These are phyloP conservation scores for Gobius niger DNA, from an alignment of 2,113 vertebrate genomes.

Conservation along the genomic window DNA sequence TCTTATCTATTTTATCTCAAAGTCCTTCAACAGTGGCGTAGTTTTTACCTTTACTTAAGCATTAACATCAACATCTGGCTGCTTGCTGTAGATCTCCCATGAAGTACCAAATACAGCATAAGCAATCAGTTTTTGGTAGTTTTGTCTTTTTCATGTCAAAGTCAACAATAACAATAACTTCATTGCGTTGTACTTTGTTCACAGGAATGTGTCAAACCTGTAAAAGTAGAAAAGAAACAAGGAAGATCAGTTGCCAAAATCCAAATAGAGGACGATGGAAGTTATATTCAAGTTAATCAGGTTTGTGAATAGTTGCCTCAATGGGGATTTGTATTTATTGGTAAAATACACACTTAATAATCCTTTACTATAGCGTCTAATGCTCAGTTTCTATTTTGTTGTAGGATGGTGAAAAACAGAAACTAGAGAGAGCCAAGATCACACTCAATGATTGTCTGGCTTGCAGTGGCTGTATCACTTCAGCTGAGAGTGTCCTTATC, in stretches of 20 bases:
- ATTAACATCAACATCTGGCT: too few species aligned
- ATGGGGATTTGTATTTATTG: background rate
- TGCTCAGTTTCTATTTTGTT: background rate
- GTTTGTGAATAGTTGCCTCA: constrained; percentile 60
- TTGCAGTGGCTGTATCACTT: constrained; percentile 96
- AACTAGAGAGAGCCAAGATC: constrained; percentile 91
- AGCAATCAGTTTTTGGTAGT: background rate
- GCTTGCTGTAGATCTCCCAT: too few species aligned
- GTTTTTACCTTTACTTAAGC: too few species aligned
- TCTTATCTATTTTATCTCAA: too few species aligned
- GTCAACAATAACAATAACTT: too few species aligned
- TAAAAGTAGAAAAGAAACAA: constrained; percentile 84
- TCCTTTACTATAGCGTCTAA: background rate
- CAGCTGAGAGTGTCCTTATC: constrained; percentile 91
- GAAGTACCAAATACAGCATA: background rate
- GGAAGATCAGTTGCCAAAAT: constrained; percentile 87
- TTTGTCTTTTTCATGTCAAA: too few species aligned
- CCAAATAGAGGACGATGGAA: constrained; percentile 91
- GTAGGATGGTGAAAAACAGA: constrained; percentile 86
- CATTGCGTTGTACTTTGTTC: background rate
- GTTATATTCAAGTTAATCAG: constrained; percentile 86
- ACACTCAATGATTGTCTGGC: constrained; percentile 93
- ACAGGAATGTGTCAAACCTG: constrained; percentile 92
- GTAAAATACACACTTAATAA: background rate
- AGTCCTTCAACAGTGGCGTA: too few species aligned